Conservation (phyloP, 1,140 invertebrate species). For the Grapholita molesta region DNA sequence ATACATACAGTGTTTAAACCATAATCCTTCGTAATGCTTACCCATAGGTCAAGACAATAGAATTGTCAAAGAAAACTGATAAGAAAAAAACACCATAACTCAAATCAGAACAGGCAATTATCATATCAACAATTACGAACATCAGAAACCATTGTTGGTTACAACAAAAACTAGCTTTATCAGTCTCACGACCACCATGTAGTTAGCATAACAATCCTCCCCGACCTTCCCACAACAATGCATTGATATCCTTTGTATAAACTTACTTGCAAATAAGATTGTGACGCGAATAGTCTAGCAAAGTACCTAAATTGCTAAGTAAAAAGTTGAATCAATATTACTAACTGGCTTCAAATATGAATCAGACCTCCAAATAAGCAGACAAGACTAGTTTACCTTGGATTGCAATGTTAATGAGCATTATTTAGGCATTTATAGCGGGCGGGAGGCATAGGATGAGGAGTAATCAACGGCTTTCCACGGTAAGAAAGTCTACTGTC, state of each 20-base stretch:
- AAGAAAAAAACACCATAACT: background rate
- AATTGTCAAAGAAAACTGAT: background rate
- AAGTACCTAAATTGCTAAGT: background rate
- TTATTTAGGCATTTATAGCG: background rate
- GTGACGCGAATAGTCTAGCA: background rate
- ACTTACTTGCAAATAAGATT: background rate
- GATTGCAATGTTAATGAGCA: background rate
- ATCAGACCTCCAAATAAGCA: background rate
- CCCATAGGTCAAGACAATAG: background rate
- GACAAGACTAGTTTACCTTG: background rate
- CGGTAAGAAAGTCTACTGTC: background rate
- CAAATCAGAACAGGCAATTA: background rate
- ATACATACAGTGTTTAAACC: too few species aligned
- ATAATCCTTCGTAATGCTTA: too few species aligned
- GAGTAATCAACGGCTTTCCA: background rate
- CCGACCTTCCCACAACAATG: background rate
- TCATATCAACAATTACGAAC: background rate
- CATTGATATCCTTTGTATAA: background rate
- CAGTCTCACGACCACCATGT: background rate
- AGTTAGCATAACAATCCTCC: background rate
- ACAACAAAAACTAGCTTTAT: background rate
- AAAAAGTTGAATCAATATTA: background rate
- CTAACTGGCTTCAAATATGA: background rate
- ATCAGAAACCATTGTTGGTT: background rate
- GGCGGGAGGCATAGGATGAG: background rate